Evolutionary conservation across 2,888 invertebrate genomes (phyloP).

Genomic region (Ypsolopha sequella): DNA sequence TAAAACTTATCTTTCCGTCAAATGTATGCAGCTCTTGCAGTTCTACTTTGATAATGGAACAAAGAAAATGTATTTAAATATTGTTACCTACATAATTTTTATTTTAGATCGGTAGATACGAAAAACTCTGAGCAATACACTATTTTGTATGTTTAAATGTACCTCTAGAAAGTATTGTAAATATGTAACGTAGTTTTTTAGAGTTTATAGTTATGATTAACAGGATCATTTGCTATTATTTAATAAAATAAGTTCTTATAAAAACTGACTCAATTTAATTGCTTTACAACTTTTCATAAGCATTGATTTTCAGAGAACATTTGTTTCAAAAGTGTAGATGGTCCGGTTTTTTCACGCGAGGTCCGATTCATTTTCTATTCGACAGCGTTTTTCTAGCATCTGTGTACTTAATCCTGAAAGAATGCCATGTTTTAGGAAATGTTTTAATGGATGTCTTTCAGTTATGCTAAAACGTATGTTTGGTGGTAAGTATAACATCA

Average conservation of each 20-base stretch:
- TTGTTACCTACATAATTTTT: background rate
- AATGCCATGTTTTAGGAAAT: background rate
- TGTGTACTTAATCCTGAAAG: background rate
- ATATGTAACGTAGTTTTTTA: background rate
- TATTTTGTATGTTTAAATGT: background rate
- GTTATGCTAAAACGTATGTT: constrained; percentile 16
- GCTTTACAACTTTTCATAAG: too few relatives aligned
- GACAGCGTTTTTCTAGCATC: background rate
- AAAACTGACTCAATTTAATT: too few relatives aligned
- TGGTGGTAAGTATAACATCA: background rate
- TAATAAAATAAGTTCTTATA: too few relatives aligned
- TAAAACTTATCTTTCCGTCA: too few relatives aligned
- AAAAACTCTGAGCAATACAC: constrained; percentile 1
- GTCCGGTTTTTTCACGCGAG: background rate
- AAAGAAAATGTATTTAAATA: too few relatives aligned
- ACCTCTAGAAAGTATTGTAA: background rate
- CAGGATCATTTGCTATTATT: too few relatives aligned
- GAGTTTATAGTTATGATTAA: background rate
- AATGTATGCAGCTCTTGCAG: too few relatives aligned
- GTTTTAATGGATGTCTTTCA: constrained; percentile 35
- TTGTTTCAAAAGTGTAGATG: too few relatives aligned
- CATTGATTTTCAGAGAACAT: too few relatives aligned
- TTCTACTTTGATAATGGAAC: too few relatives aligned
- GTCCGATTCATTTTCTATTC: background rate
- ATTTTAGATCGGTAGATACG: background rate